These are phyloP conservation scores for Andrena dorsata DNA, from an alignment of 2,888 invertebrate species.

Conservation along the genomic window DNA sequence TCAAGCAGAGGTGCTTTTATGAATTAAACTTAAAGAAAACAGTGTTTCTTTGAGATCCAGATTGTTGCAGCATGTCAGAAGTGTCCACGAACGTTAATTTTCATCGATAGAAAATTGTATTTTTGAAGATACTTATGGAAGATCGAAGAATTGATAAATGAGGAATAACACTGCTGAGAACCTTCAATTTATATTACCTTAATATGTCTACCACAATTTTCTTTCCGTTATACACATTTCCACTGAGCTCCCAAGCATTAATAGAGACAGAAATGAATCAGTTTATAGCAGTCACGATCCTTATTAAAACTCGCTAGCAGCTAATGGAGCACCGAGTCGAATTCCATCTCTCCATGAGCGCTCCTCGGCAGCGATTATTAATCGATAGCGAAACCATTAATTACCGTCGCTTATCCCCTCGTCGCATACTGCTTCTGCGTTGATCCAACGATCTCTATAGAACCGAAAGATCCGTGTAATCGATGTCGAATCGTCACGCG, in stretches of 20 bases:
- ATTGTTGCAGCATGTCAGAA: background rate
- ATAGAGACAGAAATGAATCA: background rate
- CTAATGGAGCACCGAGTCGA: constrained; percentile 33
- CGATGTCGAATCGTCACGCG: constrained; percentile 18
- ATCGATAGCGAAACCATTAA: constrained; percentile 62
- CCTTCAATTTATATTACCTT: background rate
- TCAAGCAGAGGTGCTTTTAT: background rate
- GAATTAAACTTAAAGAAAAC: background rate
- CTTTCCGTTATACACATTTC: background rate
- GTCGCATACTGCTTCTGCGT: constrained; percentile 26
- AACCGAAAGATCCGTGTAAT: constrained; percentile 23
- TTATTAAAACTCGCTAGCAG: constrained; percentile 36
- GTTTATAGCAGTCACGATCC: constrained; percentile 28
- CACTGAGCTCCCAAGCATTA: too few species aligned
- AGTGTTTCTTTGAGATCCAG: background rate
- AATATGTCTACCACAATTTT: background rate
- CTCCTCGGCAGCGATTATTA: constrained; percentile 48
- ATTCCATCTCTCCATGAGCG: constrained; percentile 19
- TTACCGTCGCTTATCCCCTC: constrained; percentile 56
- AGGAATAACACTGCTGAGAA: background rate
- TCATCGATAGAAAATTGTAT: background rate
- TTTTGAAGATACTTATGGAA: background rate
- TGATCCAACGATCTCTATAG: constrained; percentile 21
- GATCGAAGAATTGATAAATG: background rate
- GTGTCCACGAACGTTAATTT: too few species aligned